phyloP scores from a whole-genome alignment of 2,797 vertebrate genomes.

The Ctenopoma multispine region DNA sequence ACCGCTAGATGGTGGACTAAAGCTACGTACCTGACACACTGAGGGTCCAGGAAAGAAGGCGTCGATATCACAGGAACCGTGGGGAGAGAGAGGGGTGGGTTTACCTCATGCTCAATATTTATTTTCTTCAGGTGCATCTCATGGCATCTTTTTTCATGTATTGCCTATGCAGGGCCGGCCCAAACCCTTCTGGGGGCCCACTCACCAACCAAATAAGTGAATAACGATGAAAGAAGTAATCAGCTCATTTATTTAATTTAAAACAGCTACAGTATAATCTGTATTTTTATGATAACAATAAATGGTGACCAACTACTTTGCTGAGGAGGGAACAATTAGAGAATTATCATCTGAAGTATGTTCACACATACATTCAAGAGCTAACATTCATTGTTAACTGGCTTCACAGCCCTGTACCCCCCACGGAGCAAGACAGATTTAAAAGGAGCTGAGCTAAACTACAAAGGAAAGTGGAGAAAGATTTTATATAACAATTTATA shows the following conservation, averaged over 20 bases:
- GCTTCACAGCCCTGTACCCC: too few relatives aligned
- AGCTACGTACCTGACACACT: slow-evolving; percentile 47
- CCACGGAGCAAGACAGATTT: too few relatives aligned
- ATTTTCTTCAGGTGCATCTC: background rate
- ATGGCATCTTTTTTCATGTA: background rate
- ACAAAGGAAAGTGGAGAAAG: too few relatives aligned
- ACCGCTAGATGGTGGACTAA: slow-evolving; percentile 78
- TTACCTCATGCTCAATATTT: background rate
- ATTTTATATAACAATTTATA: too few relatives aligned
- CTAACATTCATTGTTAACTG: too few relatives aligned
- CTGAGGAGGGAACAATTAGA: background rate
- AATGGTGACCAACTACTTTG: too few relatives aligned
- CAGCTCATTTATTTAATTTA: background rate
- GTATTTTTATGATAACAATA: too few relatives aligned
- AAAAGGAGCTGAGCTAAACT: too few relatives aligned
- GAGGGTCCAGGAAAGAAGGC: background rate
- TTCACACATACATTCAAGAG: too few relatives aligned
- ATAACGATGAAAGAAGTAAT: background rate
- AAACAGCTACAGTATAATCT: background rate
- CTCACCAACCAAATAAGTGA: background rate
- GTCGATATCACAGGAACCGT: background rate
- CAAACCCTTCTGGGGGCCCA: background rate
- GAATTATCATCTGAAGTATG: background rate
- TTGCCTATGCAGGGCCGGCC: background rate
- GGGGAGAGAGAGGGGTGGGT: background rate